phyloP scores from a whole-genome alignment of 2,113 vertebrate species.

The Hiodon tergisus region DNA sequence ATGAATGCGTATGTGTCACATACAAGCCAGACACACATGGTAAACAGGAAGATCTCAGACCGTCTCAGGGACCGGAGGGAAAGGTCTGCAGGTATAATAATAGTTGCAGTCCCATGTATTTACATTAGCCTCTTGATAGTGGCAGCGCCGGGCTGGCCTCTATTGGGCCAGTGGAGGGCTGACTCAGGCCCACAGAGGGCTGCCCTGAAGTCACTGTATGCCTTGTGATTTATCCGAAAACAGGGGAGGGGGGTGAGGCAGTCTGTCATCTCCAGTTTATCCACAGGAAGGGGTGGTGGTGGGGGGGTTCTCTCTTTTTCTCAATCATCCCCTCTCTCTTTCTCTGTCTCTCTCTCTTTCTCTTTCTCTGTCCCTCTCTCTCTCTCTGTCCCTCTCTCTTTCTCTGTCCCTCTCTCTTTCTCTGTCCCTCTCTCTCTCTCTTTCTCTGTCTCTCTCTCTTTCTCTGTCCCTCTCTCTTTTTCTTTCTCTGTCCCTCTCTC shows the following conservation, averaged over 20 bases:
- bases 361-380: no score
- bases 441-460: slow-evolving; percentile 46
- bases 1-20: slow-evolving; percentile 29
- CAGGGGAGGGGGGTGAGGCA: slow-evolving; percentile 48
- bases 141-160: slow-evolving; percentile 14
- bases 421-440: slow-evolving; percentile 37
- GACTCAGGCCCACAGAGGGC: slow-evolving; percentile 42
- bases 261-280: slow-evolving; percentile 54
- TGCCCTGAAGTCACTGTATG: slow-evolving; percentile 31
- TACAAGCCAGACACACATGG: slow-evolving; percentile 33
- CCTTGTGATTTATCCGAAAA: slow-evolving; percentile 49
- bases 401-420: no score
- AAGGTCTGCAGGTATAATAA: background rate
- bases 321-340: slow-evolving; percentile 39
- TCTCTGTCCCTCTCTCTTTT: no score
- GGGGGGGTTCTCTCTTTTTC: slow-evolving; percentile 51
- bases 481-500: no score
- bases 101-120: slow-evolving; percentile 26
- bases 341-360: no score
- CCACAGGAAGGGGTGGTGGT: slow-evolving; percentile 44
- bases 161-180: slow-evolving; percentile 36
- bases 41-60: slow-evolving; percentile 27
- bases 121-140: slow-evolving; percentile 38
- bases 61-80: slow-evolving; percentile 23
- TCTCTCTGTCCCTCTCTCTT: no score